phyloP scores from a whole-genome alignment of 2,113 vertebrate species.

The Urocolius indicus region DNA sequence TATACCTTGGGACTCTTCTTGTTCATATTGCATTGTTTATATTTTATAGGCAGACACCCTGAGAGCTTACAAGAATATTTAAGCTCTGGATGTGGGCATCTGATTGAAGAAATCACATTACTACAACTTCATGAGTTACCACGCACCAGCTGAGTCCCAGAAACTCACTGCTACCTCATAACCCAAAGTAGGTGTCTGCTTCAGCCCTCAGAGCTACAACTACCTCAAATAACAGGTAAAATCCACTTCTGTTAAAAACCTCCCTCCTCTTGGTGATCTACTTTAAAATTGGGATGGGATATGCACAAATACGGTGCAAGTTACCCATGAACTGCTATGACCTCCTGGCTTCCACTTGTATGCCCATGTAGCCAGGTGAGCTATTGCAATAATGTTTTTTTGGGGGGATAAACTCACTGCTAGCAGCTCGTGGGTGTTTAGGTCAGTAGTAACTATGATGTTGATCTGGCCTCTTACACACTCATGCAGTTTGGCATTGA shows the following conservation, averaged over 20 bases:
- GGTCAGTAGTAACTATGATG: background rate
- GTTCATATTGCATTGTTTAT: slow-evolving; percentile 54
- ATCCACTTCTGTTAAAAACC: background rate
- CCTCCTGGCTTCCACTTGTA: background rate
- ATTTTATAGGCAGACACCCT: slow-evolving; percentile 53
- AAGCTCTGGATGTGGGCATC: slow-evolving; percentile 13
- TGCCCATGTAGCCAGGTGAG: fast-evolving
- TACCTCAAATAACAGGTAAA: background rate
- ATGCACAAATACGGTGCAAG: background rate
- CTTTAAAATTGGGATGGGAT: background rate
- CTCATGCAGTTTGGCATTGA: background rate
- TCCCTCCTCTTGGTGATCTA: background rate
- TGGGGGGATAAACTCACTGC: background rate
- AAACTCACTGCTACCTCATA: background rate
- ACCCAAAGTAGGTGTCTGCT: background rate
- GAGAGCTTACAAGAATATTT: slow-evolving; percentile 52
- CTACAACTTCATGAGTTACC: background rate
- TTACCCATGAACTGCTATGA: background rate
- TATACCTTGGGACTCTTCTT: slow-evolving; percentile 50
- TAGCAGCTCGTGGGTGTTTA: background rate
- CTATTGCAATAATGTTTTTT: background rate
- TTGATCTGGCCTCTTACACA: background rate
- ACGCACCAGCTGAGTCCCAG: background rate
- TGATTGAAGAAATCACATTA: background rate
- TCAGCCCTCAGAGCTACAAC: background rate